Percentiles rank a stretch among this genome's conserved stretches.
Evolutionary conservation across 2,797 vertebrate genomes (phyloP).

Genomic region (Mergus octosetaceus): DNA sequence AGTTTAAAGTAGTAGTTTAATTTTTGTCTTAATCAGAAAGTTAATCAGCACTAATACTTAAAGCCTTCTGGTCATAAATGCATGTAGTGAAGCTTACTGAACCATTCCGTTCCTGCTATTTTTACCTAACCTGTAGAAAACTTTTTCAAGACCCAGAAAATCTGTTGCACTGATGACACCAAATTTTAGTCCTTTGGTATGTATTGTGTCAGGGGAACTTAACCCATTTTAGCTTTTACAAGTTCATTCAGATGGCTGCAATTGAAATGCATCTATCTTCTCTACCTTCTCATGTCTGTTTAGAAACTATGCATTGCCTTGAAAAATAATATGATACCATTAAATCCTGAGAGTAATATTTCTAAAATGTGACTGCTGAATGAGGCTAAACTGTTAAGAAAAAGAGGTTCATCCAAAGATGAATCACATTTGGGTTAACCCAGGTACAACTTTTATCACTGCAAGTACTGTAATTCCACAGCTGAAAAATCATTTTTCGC

Average conservation of each 20-base stretch:
- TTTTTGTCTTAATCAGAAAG: neutral
- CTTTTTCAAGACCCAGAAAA: neutral
- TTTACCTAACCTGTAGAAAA: neutral
- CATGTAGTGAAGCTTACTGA: neutral
- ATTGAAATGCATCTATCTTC: neutral
- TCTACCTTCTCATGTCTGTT: neutral
- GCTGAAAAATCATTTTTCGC: neutral
- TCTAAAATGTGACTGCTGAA: neutral
- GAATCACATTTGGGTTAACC: neutral
- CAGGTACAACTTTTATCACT: neutral
- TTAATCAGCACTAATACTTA: neutral
- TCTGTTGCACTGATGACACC: neutral
- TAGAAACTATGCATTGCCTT: neutral
- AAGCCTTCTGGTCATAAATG: neutral
- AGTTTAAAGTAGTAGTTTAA: neutral
- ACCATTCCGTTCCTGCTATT: neutral
- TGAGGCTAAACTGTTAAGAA: neutral
- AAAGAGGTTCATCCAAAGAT: neutral
- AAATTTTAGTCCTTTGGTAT: neutral
- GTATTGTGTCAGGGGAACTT: neutral
- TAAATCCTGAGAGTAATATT: neutral
- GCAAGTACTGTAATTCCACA: neutral
- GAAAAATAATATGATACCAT: neutral
- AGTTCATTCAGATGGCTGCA: neutral
- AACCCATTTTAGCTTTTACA: fast-evolving